These are phyloP conservation scores for Brotula barbata DNA, from an alignment of 2,797 vertebrate genomes.

Conservation along the genomic window DNA sequence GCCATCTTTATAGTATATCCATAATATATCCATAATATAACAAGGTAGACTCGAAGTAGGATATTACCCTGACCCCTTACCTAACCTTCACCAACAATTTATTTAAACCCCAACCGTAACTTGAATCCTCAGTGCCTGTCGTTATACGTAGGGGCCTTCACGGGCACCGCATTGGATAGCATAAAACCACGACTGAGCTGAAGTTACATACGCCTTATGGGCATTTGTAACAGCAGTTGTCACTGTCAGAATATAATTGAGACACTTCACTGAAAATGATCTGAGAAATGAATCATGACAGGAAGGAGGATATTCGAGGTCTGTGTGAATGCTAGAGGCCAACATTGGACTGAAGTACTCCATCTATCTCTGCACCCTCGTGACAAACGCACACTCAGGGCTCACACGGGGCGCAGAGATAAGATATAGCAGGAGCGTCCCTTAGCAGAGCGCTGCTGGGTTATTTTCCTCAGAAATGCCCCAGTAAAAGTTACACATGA, in stretches of 20 bases:
- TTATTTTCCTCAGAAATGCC: constrained; percentile 75
- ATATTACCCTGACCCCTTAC: constrained; percentile 44
- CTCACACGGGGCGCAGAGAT: constrained; percentile 65
- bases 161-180: constrained; percentile 58
- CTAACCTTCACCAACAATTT: constrained; percentile 25
- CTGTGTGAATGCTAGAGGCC: constrained; percentile 57
- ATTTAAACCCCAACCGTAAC: constrained; percentile 17
- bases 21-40: constrained; percentile 5
- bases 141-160: constrained; percentile 30
- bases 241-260: constrained; percentile 51
- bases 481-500: constrained; percentile 54
- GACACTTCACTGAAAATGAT: constrained; percentile 60
- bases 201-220: constrained; percentile 40
- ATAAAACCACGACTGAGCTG: constrained; percentile 33
- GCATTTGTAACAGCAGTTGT: constrained; percentile 42
- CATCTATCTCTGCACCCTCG: constrained; percentile 69
- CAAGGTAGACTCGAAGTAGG: constrained; percentile 44
- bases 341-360: constrained; percentile 58
- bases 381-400: constrained; percentile 51
- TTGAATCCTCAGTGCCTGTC: constrained; percentile 24
- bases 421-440: constrained; percentile 66
- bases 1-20: constrained; percentile 33
- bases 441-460: constrained; percentile 69
- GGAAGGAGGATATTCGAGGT: constrained; percentile 47
- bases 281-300: constrained; percentile 57